These are phyloP conservation scores for Bellardia pandia DNA, from an alignment of 2,888 invertebrate species.

Conservation along the genomic window DNA sequence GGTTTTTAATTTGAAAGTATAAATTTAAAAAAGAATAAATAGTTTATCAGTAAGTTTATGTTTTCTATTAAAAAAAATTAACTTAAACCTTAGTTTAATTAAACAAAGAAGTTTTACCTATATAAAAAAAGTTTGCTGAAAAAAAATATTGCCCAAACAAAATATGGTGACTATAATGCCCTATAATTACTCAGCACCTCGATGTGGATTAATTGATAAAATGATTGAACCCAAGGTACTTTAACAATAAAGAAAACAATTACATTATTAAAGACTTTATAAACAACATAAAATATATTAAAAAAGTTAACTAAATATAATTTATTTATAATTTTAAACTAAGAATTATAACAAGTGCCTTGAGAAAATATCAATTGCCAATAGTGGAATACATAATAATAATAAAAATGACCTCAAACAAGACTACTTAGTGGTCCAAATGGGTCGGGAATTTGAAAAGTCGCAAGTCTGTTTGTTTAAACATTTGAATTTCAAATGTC, in stretches of 20 bases:
- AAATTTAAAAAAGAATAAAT: neutral
- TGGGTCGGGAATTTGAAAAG: too few relatives aligned
- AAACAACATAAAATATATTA: neutral
- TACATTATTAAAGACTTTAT: neutral
- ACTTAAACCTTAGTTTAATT: neutral
- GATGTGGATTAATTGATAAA: slow-evolving; percentile 85
- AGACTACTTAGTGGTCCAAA: too few relatives aligned
- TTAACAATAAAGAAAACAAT: slow-evolving; percentile 20
- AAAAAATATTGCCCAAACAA: slow-evolving; percentile 54
- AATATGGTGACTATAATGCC: slow-evolving; percentile 84
- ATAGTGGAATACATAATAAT: too few relatives aligned
- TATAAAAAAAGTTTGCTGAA: neutral
- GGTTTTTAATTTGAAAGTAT: slow-evolving; percentile 18
- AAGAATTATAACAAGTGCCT: too few relatives aligned
- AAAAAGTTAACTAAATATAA: neutral
- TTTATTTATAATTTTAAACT: neutral
- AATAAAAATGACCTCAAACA: too few relatives aligned
- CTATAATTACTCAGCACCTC: slow-evolving; percentile 84
- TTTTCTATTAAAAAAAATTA: neutral
- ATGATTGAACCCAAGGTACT: slow-evolving; percentile 84
- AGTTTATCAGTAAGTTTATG: slow-evolving; percentile 49
- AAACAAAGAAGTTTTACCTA: neutral
- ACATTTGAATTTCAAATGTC: too few relatives aligned
- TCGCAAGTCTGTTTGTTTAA: too few relatives aligned
- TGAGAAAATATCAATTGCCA: too few relatives aligned